Conservation (phyloP, 2,797 vertebrate genomes). For the Macrochelys suwanniensis region DNA sequence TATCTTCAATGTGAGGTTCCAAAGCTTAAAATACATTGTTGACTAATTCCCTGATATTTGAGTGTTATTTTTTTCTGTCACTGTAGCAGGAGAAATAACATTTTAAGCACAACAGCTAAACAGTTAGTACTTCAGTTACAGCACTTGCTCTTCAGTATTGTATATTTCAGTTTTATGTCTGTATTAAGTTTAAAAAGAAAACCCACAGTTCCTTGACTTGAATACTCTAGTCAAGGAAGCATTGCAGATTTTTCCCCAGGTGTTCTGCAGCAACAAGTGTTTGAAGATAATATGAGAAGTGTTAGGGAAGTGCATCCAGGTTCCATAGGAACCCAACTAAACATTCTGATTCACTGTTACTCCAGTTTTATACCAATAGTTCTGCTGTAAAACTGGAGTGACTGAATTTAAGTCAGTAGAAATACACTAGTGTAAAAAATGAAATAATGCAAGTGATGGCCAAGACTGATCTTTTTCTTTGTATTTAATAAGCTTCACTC, state of each 20-base stretch:
- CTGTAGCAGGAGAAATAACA: neutral
- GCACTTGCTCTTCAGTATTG: neutral
- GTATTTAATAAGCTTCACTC: neutral
- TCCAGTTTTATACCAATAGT: no score
- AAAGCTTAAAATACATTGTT: conserved; percentile 4
- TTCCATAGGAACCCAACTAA: neutral
- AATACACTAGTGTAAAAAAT: neutral
- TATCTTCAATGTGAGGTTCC: neutral
- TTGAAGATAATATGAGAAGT: neutral
- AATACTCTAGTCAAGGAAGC: neutral
- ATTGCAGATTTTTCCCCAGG: fast-evolving
- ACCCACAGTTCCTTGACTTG: no score
- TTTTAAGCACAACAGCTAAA: neutral
- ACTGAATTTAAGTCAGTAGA: neutral
- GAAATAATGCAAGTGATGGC: neutral
- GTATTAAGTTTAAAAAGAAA: neutral
- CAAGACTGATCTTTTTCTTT: neutral
- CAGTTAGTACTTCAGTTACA: neutral
- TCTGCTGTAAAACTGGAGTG: neutral
- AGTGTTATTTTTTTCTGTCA: neutral
- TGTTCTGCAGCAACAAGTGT: fast-evolving
- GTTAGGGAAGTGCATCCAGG: neutral
- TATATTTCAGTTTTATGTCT: neutral
- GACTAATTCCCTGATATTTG: neutral
- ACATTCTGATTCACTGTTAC: neutral